Evolutionary conservation across 37 sponge, comb jelly and placozoan genomes (phyloP).

Genomic region (Beroe ovata): DNA sequence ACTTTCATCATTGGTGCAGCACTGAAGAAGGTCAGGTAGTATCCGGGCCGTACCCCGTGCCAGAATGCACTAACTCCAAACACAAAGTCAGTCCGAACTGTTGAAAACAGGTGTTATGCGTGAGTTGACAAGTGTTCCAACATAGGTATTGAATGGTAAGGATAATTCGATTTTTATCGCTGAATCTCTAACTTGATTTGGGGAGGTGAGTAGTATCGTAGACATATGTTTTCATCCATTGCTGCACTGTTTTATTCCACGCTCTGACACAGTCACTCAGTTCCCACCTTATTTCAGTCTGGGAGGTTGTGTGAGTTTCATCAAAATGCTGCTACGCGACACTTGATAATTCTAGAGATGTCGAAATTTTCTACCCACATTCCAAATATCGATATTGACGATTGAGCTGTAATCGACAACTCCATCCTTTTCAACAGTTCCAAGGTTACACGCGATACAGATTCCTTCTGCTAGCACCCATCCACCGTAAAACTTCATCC

Average conservation of each 20-base stretch:
- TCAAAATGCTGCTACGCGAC: too few species aligned
- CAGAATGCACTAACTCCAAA: conserved; percentile 65
- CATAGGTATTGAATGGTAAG: too few species aligned
- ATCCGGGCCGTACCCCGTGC: conserved; percentile 52
- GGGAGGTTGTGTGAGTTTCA: too few species aligned
- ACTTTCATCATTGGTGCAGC: conserved; percentile 53
- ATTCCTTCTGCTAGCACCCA: conserved; percentile 57
- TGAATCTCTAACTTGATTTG: conserved; percentile 6
- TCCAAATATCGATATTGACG: conserved; percentile 55
- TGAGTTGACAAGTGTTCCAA: too few species aligned
- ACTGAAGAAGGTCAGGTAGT: conserved; percentile 63
- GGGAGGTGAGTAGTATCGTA: conserved; percentile 61
- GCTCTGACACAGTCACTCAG: conserved; percentile 30
- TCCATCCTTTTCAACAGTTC: conserved; percentile 54
- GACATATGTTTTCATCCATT: conserved; percentile 63
- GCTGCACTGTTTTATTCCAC: conserved; percentile 56
- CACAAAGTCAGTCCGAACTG: conserved; percentile 55
- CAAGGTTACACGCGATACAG: conserved; percentile 53
- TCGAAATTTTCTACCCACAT: not conserved
- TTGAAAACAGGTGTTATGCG: too few species aligned
- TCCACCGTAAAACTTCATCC: conserved; percentile 50
- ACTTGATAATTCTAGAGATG: not conserved
- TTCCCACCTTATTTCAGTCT: conserved; percentile 56
- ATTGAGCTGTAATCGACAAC: conserved; percentile 54
- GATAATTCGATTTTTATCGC: too few species aligned